Conservation (phyloP, 2,113 vertebrate genomes). For the Benitochromis conjunctus region DNA sequence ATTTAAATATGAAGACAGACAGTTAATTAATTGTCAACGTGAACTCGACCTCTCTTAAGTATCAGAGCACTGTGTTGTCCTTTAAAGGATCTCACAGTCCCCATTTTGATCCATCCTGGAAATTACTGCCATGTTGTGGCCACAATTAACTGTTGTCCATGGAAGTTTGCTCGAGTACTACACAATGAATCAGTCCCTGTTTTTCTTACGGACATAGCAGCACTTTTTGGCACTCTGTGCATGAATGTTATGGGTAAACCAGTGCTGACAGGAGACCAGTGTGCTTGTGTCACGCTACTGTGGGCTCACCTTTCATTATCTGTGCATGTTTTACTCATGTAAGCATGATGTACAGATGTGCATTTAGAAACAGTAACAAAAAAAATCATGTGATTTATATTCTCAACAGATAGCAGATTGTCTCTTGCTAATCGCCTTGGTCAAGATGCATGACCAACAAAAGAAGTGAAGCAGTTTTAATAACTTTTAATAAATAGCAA, state of each 20-base stretch:
- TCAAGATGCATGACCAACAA: neutral
- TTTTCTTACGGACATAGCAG: neutral
- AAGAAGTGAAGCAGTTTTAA: neutral
- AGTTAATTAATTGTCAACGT: neutral
- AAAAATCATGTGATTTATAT: neutral
- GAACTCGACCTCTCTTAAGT: neutral
- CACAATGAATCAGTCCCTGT: neutral
- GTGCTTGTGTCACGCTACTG: neutral
- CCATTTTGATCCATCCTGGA: neutral
- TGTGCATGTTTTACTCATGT: neutral
- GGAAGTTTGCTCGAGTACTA: neutral
- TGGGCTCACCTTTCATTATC: rapidly evolving
- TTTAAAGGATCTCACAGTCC: rapidly evolving
- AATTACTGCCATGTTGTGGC: neutral
- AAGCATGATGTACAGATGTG: rapidly evolving
- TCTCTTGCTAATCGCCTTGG: neutral
- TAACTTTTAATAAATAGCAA: neutral
- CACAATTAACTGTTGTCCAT: neutral
- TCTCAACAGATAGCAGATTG: neutral
- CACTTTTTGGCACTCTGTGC: neutral
- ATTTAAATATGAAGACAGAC: neutral
- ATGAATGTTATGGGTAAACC: neutral
- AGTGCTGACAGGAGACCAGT: neutral
- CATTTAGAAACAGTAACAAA: neutral
- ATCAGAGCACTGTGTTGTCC: neutral